Base-by-base conservation (phyloP, 2,888 invertebrate species). In the Apamea epomidion region DNA sequence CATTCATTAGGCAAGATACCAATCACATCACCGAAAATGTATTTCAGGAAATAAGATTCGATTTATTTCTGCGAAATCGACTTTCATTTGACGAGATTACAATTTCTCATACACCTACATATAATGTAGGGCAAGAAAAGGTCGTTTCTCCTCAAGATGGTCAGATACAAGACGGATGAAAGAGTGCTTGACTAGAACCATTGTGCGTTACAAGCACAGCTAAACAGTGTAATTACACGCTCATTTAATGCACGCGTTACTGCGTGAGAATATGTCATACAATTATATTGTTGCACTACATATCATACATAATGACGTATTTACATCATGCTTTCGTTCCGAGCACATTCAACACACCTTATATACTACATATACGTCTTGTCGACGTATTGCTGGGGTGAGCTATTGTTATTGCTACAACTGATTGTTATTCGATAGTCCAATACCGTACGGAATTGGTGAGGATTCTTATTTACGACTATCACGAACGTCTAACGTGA, bases 211-310 rank as follows among this genome's bases (percentile, higher is more conserved):
- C 84, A 78, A 88, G 77, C 83, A 83, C 74, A 45, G 65, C 69
- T 88, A 81, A 88, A 87, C 80, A 82, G 74, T 45, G 77, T 82
- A 90, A 89, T 89, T 87, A 90, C 81, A 84, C 80, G 82, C 81
- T 88, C 80, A 75, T 85, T 90, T 87, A 84, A 67, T 84, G 84
- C 90, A 77, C 78, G 80, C 82, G 77, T 82, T 78, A 80, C 80
- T 87, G 89, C 87, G 90, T 89, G 90, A 90, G 90, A 90, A 84
- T 90, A 85, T 87, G 81, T 90, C 81, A 76, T 78, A 87, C 78
- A 87, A 87, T 83, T 85, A 87, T 85, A 83, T 87, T 82, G 83
- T 89, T 82, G 88, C 81, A 87, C 87, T 85, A 89, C 78, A 81
- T 89, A 82, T 89, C 80, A 81, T 78, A 76, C 58, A 79, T 75